phyloP scores from a whole-genome alignment of 2,113 vertebrate species.

The Trichechus manatus region DNA sequence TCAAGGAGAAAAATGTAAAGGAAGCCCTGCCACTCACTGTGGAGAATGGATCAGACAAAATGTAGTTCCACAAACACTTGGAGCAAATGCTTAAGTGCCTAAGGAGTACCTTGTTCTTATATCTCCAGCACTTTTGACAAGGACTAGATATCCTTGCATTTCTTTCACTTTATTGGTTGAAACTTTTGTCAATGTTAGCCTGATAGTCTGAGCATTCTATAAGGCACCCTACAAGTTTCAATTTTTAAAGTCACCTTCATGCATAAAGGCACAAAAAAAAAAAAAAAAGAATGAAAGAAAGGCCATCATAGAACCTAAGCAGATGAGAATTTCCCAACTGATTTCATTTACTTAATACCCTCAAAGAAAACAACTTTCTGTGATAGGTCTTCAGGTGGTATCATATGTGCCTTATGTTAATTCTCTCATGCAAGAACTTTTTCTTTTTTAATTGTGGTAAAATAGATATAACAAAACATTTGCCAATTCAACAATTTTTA shows the following conservation, averaged over 20 bases:
- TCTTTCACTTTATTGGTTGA: background rate
- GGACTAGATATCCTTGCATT: background rate
- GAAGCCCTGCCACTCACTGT: background rate
- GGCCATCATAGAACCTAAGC: background rate
- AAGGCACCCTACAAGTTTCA: background rate
- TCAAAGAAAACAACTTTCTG: slow-evolving; percentile 23
- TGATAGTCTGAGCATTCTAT: background rate
- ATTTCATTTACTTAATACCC: background rate
- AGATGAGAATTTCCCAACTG: background rate
- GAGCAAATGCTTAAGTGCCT: background rate
- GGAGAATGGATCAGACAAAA: background rate
- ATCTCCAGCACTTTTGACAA: background rate
- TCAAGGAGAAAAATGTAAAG: background rate
- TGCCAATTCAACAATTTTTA: background rate
- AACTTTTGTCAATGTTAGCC: background rate
- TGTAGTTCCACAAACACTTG: background rate
- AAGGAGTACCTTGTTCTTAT: background rate
- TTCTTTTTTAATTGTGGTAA: background rate
- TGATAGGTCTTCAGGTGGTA: background rate
- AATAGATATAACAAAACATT: background rate
- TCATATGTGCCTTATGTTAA: background rate
- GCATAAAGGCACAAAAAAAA: background rate
- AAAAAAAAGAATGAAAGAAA: background rate
- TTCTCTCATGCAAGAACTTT: background rate
- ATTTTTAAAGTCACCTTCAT: background rate